Percentiles rank a stretch among this genome's conserved stretches.
Evolutionary conservation across 92 coral and sea anemone genomes (phyloP).

Genomic region (Bergia sp.): DNA sequence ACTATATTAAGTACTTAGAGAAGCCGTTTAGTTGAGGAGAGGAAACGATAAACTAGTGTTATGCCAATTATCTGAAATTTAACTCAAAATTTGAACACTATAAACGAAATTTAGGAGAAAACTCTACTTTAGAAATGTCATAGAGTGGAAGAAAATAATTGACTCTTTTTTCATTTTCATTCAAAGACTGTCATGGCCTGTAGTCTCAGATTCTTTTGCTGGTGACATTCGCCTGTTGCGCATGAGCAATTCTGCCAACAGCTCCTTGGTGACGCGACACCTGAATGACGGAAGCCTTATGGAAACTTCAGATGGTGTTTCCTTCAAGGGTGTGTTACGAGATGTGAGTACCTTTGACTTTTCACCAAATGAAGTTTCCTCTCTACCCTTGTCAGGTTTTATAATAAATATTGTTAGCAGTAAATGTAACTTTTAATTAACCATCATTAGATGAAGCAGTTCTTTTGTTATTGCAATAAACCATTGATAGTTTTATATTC

Average conservation of each 20-base stretch:
- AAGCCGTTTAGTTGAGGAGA: too few relatives aligned
- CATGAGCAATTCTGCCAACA: constrained; percentile 61
- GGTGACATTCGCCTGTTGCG: constrained; percentile 68
- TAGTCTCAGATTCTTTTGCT: constrained; percentile 66
- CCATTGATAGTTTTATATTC: too few relatives aligned
- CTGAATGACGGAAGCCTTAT: constrained; percentile 65
- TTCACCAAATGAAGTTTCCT: not conserved
- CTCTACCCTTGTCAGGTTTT: not conserved
- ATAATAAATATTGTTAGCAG: not conserved
- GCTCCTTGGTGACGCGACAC: constrained; percentile 55
- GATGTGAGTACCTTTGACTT: constrained; percentile 55
- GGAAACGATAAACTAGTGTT: too few relatives aligned
- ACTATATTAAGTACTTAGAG: too few relatives aligned
- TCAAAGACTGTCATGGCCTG: constrained; percentile 60
- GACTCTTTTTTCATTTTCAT: not conserved
- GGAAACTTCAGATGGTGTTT: constrained; percentile 66
- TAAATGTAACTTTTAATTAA: too few relatives aligned
- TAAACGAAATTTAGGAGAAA: not conserved
- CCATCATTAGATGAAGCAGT: too few relatives aligned
- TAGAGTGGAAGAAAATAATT: not conserved
- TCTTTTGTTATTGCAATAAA: too few relatives aligned
- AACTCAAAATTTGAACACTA: too few relatives aligned
- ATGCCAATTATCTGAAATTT: too few relatives aligned
- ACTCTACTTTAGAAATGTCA: not conserved
- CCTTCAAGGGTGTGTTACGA: constrained; percentile 62